Conservation (phyloP, 1,140 invertebrate genomes). For the Zaprionus nigranus region DNA sequence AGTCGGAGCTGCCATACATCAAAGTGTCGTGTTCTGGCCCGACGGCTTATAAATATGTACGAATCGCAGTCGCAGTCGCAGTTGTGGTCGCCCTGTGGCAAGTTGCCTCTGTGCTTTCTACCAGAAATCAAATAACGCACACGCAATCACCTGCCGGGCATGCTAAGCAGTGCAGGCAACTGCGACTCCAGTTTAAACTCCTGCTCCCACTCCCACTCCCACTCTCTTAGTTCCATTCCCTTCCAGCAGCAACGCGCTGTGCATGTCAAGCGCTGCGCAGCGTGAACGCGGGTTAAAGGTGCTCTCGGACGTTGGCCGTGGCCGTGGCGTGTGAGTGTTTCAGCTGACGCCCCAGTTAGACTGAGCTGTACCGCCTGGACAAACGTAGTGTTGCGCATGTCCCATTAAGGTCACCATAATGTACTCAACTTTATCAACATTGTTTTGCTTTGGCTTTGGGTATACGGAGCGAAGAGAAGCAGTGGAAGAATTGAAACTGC, state of each 20-base stretch:
- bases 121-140: constrained; percentile 47
- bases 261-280: constrained; percentile 39
- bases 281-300: constrained; percentile 28
- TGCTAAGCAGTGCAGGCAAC: constrained; percentile 31
- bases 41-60: constrained; percentile 70
- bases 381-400: neutral
- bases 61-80: neutral
- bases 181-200: neutral
- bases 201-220: neutral
- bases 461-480: neutral
- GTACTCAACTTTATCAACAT: neutral
- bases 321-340: constrained; percentile 62
- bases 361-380: too few relatives aligned
- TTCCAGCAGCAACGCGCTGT: constrained; percentile 35
- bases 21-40: constrained; percentile 70
- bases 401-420: neutral
- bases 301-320: constrained; percentile 4
- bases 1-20: constrained; percentile 59
- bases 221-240: constrained; percentile 3
- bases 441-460: neutral
- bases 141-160: constrained; percentile 35
- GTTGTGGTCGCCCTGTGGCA: neutral
- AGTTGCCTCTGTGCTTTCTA: constrained; percentile 41
- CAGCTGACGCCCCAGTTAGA: constrained; percentile 13
- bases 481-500: neutral